Percentiles rank a stretch among this genome's conserved stretches.
Evolutionary conservation across 1,140 invertebrate species (phyloP).

Genomic region (Myzus persicae): DNA sequence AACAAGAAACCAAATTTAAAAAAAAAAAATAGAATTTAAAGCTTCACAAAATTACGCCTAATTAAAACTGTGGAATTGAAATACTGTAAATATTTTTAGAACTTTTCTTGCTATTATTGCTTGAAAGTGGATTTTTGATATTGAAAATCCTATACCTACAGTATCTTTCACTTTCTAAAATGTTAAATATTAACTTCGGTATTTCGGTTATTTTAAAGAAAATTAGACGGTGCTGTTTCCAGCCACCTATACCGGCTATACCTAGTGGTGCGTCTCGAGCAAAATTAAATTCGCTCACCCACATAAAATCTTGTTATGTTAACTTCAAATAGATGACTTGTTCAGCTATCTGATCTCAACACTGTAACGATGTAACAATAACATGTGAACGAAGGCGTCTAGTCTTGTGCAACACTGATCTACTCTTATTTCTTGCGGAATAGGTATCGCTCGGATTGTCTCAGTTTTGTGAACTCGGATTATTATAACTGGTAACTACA

Average conservation of each 20-base stretch:
- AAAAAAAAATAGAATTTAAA: no score
- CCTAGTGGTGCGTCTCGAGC: not conserved
- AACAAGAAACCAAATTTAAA: no score
- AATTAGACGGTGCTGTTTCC: not conserved
- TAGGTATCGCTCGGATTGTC: not conserved
- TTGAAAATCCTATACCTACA: no score
- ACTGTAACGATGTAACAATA: not conserved
- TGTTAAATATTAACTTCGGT: not conserved
- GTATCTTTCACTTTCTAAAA: not conserved
- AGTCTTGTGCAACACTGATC: not conserved
- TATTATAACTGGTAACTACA: not conserved
- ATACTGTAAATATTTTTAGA: not conserved
- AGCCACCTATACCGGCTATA: no score
- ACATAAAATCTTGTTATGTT: no score
- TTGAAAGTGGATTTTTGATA: not conserved
- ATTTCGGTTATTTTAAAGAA: not conserved
- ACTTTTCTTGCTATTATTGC: no score
- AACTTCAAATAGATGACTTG: no score
- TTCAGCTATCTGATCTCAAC: not conserved
- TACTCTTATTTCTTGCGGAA: not conserved
- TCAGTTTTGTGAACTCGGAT: not conserved
- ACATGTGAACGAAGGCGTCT: not conserved
- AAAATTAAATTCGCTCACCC: no score
- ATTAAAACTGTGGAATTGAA: not conserved
- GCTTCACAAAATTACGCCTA: no score